A percentile compares a stretch with the other conserved stretches of the same genome.
Conservation (phyloP, 2,113 vertebrate species). For the Nanger granti region DNA sequence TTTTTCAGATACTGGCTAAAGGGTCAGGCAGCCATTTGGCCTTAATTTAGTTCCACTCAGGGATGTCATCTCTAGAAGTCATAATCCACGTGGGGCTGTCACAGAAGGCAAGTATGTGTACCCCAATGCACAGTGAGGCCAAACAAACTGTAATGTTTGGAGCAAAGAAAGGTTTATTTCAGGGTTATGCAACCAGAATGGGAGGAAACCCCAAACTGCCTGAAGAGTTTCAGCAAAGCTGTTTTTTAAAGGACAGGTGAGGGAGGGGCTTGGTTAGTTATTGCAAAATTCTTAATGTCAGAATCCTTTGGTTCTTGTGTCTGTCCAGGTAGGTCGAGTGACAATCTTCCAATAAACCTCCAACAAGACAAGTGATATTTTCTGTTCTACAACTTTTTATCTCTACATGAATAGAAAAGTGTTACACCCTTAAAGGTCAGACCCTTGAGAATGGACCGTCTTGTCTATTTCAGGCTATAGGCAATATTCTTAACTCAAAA, state of each 20-base stretch:
- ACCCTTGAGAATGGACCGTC: not conserved
- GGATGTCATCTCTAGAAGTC: not conserved
- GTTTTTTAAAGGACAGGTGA: not conserved
- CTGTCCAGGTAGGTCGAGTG: not conserved
- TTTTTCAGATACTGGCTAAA: not conserved
- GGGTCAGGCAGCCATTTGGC: not conserved
- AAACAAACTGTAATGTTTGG: not conserved
- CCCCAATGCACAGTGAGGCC: not conserved
- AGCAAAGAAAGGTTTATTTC: not conserved
- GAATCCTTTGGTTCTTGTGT: not conserved
- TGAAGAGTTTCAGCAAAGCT: not conserved
- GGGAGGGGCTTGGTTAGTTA: not conserved
- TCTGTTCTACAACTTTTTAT: not conserved
- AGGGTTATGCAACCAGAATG: not conserved
- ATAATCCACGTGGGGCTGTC: not conserved
- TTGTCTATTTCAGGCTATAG: not conserved
- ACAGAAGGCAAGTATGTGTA: not conserved
- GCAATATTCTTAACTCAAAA: not conserved
- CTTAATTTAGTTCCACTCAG: not conserved
- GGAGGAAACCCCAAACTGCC: not conserved
- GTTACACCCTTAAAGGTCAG: not conserved
- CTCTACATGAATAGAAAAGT: not conserved
- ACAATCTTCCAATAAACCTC: not conserved
- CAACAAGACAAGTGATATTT: not conserved
- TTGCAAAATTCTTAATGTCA: not conserved